Base-by-base conservation (phyloP, 1,140 invertebrate genomes). In the Drosophila kikkawai region DNA sequence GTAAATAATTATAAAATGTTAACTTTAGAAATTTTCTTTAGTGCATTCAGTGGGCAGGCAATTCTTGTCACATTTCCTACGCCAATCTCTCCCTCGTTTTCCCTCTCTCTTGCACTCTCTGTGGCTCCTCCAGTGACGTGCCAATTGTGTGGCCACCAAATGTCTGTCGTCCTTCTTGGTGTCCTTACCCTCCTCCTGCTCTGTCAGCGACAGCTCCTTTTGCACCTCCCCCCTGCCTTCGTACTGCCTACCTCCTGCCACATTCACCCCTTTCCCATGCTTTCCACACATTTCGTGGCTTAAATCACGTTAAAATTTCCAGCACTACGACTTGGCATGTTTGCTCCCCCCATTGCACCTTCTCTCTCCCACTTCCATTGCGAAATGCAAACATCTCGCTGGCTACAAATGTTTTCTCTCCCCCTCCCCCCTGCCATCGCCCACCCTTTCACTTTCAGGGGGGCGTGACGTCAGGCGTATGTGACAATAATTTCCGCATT, bases 261-360 rank as follows among this genome's bases (percentile, higher is more conserved):
- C 34, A 15, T 19, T 51, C 13, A 12, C 13, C 22, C 22, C 32
- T 39, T 26, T 6, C 8, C 7, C 32, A 9, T 17, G 32, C 39
- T 41, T 55, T 58, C 45, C 36, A 36, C 34, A 64, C 60, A 61
- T 61, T 80, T 81, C 67, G 79, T 70, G 68, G 78, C 65, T 85
- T 86, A 86, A 85, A 85, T 86, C 82, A 85, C 74, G 79, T 82
- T 81, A 86, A 81, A 82, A 85, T 75, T 85, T 85, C 55, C 82
- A 74, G 71, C 42, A 57, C 70, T 53, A 70, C 71, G 78, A 68
- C 78, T 81, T 69, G 82, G 82, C 78, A 81, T 84, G 78, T 85
- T 74, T 69, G 74, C 73, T 32, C 59, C 29, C 9, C n/a, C 53
- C 26, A 45, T 8, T 7, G 42, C 22, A 17, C 34, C 22, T 17